Evolutionary conservation across 2,113 vertebrate species (phyloP).

Genomic region (Dryoscopus gambensis): DNA sequence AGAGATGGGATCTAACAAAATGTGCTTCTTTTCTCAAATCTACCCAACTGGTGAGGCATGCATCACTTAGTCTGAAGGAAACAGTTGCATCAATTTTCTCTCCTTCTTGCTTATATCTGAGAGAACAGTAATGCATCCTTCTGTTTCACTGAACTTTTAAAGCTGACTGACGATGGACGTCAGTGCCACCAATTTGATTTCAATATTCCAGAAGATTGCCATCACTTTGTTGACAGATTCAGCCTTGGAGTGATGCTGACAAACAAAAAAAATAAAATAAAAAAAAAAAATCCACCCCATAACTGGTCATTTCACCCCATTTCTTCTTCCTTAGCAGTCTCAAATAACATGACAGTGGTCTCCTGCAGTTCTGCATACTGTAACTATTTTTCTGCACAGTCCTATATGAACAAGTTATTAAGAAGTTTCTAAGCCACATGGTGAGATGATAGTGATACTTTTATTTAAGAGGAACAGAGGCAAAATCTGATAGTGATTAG

Average conservation of each 20-base stretch:
- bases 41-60: not conserved
- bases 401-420: not conserved
- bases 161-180: not conserved
- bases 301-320: not conserved
- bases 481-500: not conserved
- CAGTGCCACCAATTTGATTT: not conserved
- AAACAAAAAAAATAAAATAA: no score
- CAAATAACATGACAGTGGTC: not conserved
- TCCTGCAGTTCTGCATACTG: not conserved
- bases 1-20: not conserved
- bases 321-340: not conserved
- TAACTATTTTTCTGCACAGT: not conserved
- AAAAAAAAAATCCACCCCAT: not conserved
- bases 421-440: not conserved
- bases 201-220: not conserved
- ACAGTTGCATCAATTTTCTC: not conserved
- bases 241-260: not conserved
- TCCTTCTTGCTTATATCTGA: not conserved
- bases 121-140: not conserved
- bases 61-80: not conserved
- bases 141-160: not conserved
- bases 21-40: not conserved
- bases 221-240: not conserved
- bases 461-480: not conserved
- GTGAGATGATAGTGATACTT: not conserved